A percentile compares a stretch with the other conserved stretches of the same genome.
phyloP scores from a whole-genome alignment of 2,888 invertebrate genomes.

The Synergus gifuensis region DNA sequence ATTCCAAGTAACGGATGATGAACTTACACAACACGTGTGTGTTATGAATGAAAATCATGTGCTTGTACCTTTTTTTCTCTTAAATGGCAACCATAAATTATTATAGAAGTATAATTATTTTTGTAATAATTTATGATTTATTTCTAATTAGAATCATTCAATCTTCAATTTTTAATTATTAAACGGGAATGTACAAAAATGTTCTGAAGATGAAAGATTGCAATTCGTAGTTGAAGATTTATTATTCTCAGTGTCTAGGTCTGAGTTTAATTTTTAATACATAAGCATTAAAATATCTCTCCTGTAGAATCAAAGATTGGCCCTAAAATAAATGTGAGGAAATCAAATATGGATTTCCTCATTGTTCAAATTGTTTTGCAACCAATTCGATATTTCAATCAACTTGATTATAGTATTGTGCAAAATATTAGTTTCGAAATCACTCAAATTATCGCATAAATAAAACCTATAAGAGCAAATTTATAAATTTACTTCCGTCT shows the following conservation, averaged over 20 bases:
- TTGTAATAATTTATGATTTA: background rate
- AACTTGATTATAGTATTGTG: background rate
- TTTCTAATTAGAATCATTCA: background rate
- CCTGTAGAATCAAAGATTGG: background rate
- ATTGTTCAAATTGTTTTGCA: background rate
- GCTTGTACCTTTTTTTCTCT: background rate
- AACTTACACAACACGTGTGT: background rate
- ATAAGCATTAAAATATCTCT: background rate
- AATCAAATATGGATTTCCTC: background rate
- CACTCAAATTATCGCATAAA: background rate
- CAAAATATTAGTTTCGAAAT: background rate
- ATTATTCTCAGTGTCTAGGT: background rate
- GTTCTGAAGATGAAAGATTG: background rate
- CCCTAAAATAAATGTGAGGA: background rate
- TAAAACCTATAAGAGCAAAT: background rate
- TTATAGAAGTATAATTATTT: background rate
- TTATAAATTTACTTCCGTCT: no score
- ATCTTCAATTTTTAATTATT: background rate
- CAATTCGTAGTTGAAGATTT: background rate
- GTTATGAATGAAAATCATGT: background rate
- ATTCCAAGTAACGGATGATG: slow-evolving; percentile 26
- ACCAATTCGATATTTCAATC: background rate
- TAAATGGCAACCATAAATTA: slow-evolving; percentile 25
- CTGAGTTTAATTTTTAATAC: background rate
- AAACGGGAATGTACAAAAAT: background rate